phyloP scores from a whole-genome alignment of 1,140 invertebrate species.

The Pissodes strobi region DNA sequence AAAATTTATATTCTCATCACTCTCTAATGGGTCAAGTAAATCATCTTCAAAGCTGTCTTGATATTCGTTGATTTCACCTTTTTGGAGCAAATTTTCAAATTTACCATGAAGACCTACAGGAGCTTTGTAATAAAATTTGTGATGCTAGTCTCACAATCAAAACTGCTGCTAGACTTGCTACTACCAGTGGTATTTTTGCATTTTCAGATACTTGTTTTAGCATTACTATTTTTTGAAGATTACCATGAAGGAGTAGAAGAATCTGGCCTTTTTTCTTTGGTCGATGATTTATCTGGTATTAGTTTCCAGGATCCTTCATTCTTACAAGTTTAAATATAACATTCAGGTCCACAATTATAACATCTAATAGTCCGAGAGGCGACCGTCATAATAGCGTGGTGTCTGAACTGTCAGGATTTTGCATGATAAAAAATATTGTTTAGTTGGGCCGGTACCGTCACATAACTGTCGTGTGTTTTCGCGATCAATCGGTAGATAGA shows the following conservation, averaged over 20 bases:
- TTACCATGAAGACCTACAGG: slow-evolving; percentile 37
- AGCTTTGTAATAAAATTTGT: slow-evolving; percentile 3
- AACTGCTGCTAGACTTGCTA: slow-evolving; percentile 32
- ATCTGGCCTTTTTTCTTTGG: slow-evolving; percentile 33
- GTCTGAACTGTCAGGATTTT: too few species aligned
- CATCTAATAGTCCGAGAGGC: too few species aligned
- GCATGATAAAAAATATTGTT: too few species aligned
- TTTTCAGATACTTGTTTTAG: slow-evolving; percentile 60
- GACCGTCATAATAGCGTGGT: too few species aligned
- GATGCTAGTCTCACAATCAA: slow-evolving; percentile 38
- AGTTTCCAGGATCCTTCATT: too few species aligned
- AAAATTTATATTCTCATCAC: slow-evolving; percentile 14
- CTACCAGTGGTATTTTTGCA: slow-evolving; percentile 58
- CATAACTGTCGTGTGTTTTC: too few species aligned
- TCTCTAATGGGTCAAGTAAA: slow-evolving; percentile 3
- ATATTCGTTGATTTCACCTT: slow-evolving; percentile 45
- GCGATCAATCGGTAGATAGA: too few species aligned
- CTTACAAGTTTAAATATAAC: slow-evolving; percentile 53
- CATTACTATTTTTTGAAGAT: slow-evolving; percentile 54
- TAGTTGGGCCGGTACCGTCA: too few species aligned
- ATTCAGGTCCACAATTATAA: too few species aligned
- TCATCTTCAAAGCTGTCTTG: slow-evolving; percentile 45
- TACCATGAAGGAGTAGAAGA: slow-evolving; percentile 20
- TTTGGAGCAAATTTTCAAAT: too few species aligned
- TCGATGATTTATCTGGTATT: slow-evolving; percentile 33